Evolutionary conservation across 2,113 vertebrate genomes (phyloP).

Genomic region (Atrichornis clamosus): DNA sequence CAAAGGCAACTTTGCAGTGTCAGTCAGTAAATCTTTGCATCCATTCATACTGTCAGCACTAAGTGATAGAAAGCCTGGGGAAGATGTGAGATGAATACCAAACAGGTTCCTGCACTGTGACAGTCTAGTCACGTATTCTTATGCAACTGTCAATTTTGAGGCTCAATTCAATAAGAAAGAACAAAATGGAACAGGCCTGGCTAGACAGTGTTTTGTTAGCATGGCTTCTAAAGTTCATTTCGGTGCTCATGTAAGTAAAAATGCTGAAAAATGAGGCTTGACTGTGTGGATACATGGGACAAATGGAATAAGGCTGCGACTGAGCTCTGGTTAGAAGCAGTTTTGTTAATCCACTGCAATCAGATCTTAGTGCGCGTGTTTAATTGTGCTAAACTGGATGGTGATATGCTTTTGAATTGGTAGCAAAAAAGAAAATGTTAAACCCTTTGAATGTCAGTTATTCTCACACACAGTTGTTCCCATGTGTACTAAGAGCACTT

Average conservation of each 20-base stretch:
- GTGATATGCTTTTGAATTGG: not conserved
- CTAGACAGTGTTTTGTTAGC: slow-evolving; percentile 1
- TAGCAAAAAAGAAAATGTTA: slow-evolving; percentile 14
- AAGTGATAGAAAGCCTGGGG: slow-evolving; percentile 20
- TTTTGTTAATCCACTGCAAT: slow-evolving; percentile 8
- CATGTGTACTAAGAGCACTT: slow-evolving; percentile 12
- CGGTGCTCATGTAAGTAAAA: not conserved
- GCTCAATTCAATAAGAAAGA: slow-evolving; percentile 41
- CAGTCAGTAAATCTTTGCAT: slow-evolving; percentile 44
- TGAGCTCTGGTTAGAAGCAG: not conserved
- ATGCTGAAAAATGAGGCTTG: not conserved
- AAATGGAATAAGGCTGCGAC: not conserved
- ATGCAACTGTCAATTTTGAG: slow-evolving; percentile 38
- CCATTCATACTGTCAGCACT: slow-evolving; percentile 41
- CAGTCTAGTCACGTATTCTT: slow-evolving; percentile 12
- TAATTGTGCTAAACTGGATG: not conserved
- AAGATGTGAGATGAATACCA: slow-evolving; percentile 14
- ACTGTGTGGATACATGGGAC: not conserved
- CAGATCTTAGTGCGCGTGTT: not conserved
- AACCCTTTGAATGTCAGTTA: not conserved
- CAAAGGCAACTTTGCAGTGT: slow-evolving; percentile 37
- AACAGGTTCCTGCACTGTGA: not conserved
- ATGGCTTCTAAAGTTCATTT: slow-evolving; percentile 29
- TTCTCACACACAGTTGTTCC: not conserved
- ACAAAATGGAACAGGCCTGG: slow-evolving; percentile 16